A percentile compares a stretch with the other conserved stretches of the same genome.
Evolutionary conservation across 2,888 invertebrate genomes (phyloP).

Genomic region (Callinectes sapidus): DNA sequence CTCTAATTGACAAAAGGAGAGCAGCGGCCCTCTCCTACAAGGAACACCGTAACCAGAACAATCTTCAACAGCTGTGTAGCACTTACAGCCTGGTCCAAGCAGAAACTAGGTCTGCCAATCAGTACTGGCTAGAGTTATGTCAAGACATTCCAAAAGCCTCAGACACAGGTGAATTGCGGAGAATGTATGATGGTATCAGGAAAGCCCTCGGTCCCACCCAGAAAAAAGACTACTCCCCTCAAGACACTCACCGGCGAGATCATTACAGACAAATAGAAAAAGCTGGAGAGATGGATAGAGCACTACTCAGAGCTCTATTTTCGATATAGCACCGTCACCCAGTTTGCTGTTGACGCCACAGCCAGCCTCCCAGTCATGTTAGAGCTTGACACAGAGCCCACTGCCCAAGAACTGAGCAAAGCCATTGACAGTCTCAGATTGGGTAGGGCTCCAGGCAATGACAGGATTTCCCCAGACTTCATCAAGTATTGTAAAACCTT

Average conservation of each 20-base stretch:
- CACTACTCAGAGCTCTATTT: slow-evolving; percentile 34
- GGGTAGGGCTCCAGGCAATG: slow-evolving; percentile 44
- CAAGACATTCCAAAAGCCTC: neutral
- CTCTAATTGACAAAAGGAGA: neutral
- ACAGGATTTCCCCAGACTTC: slow-evolving; percentile 39
- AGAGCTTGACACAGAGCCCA: too few relatives aligned
- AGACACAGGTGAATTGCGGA: neutral
- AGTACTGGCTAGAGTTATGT: too few relatives aligned
- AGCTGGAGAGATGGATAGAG: neutral
- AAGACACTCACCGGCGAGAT: neutral
- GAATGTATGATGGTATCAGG: neutral
- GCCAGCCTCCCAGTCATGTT: too few relatives aligned
- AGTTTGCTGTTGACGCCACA: neutral
- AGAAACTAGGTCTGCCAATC: too few relatives aligned
- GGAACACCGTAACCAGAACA: neutral
- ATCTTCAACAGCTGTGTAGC: neutral
- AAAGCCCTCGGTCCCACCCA: neutral
- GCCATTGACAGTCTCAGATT: slow-evolving; percentile 15
- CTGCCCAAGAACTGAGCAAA: slow-evolving; percentile 20
- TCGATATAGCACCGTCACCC: neutral
- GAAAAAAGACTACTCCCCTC: neutral
- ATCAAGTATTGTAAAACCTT: slow-evolving; percentile 34
- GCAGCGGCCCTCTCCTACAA: neutral
- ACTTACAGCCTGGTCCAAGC: neutral
- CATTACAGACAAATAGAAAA: neutral